Evolutionary conservation across 2,888 invertebrate species (phyloP).

Genomic region (Xanthia icteritia): DNA sequence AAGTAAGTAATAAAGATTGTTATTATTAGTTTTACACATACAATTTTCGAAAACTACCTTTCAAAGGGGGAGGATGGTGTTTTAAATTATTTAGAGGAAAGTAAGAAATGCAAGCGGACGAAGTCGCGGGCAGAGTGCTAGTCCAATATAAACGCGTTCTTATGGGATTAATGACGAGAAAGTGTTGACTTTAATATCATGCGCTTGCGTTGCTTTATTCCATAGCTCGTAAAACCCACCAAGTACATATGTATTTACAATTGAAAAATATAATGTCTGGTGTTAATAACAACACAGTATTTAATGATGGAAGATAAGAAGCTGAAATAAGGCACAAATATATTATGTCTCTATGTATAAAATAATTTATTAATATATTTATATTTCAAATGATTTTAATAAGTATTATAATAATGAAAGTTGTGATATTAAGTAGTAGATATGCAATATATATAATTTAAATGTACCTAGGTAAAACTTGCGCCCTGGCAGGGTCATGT

Average conservation of each 20-base stretch:
- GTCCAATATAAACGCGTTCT: not conserved
- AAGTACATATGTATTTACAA: not conserved
- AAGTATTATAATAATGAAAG: not conserved
- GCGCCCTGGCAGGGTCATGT: not conserved
- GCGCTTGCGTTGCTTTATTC: conserved; percentile 19
- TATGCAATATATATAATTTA: too few species aligned
- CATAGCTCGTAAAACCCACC: conserved; percentile 8
- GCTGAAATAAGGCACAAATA: not conserved
- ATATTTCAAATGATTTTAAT: not conserved
- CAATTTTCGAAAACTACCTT: too few species aligned
- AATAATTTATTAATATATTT: not conserved
- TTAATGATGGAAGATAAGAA: not conserved
- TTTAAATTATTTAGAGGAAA: too few species aligned
- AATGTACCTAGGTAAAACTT: not conserved
- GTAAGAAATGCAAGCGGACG: too few species aligned
- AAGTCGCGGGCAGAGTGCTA: too few species aligned
- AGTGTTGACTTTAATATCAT: conserved; percentile 31
- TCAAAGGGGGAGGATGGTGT: too few species aligned
- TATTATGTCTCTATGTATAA: not conserved
- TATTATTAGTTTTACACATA: too few species aligned
- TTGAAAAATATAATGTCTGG: not conserved
- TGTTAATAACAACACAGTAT: not conserved
- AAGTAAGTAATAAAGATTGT: too few species aligned
- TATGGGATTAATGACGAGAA: conserved; percentile 38
- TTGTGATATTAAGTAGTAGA: not conserved